Conservation (phyloP, 2,797 vertebrate species). For the Hyperoplus immaculatus region DNA sequence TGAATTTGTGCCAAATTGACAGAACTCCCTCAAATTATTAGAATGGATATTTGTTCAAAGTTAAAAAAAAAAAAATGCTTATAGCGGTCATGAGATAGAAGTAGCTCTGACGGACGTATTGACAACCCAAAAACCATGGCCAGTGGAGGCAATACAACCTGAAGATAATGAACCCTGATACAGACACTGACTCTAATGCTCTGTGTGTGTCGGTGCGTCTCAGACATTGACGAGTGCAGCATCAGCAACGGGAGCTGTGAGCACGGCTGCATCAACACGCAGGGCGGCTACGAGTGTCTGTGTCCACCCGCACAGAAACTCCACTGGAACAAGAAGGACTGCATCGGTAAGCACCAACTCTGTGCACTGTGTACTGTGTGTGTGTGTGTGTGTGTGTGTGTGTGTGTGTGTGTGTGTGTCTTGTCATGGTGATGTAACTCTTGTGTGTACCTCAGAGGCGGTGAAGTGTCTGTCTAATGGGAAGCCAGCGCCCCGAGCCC, state of each 20-base stretch:
- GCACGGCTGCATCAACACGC: constrained; percentile 91
- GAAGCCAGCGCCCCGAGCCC: constrained; percentile 87
- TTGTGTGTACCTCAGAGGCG: constrained; percentile 86
- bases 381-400: constrained; percentile 19
- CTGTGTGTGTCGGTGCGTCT: constrained; percentile 37
- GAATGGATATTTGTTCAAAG: no score
- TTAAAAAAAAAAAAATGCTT: no score
- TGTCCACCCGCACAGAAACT: constrained; percentile 91
- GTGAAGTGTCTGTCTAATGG: constrained; percentile 91
- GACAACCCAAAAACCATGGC: no score
- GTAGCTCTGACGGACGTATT: no score
- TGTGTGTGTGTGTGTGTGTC: constrained; percentile 26
- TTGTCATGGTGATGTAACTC: constrained; percentile 68
- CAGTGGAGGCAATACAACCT: no score
- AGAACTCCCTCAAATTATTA: no score
- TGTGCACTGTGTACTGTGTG: constrained; percentile 5
- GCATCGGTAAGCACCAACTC: constrained; percentile 87
- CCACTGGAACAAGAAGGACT: constrained; percentile 98
- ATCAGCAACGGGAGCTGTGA: constrained; percentile 94
- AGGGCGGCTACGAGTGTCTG: constrained; percentile 92
- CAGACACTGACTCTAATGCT: not conserved
- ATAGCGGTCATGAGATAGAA: no score
- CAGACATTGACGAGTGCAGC: constrained; percentile 98
- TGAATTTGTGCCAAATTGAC: no score
- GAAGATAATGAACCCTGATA: not conserved